Evolutionary conservation across 2,888 invertebrate species (phyloP).

Genomic region (Catocala nupta): DNA sequence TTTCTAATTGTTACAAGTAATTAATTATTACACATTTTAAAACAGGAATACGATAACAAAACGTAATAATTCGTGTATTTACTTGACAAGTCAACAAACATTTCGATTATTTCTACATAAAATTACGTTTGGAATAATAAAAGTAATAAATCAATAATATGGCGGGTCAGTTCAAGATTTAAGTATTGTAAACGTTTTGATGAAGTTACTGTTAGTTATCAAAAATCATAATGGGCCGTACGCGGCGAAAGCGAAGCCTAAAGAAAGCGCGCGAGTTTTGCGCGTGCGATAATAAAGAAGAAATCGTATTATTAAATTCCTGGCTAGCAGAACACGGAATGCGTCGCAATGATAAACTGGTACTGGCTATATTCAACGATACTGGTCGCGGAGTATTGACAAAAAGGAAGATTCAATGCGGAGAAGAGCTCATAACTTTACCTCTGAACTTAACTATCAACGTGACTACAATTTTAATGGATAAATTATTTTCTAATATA

Average conservation of each 20-base stretch:
- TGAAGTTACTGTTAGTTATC: conserved; percentile 6
- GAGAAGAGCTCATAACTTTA: conserved; percentile 88
- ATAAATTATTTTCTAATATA: conserved; percentile 83
- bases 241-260: conserved; percentile 75
- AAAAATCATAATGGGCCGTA: conserved; percentile 81
- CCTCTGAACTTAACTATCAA: conserved; percentile 88
- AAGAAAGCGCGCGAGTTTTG: conserved; percentile 67
- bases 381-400: conserved; percentile 93
- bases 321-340: conserved; percentile 87
- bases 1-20: too few species aligned
- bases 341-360: conserved; percentile 85
- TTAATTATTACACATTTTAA: too few species aligned
- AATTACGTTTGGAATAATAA: background rate
- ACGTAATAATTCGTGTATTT: background rate
- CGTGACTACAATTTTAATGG: conserved; percentile 85
- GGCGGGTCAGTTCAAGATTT: background rate
- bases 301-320: conserved; percentile 81
- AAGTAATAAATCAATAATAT: too few species aligned
- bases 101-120: too few species aligned
- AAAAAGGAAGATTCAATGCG: conserved; percentile 82
- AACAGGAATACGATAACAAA: background rate
- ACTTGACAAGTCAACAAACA: conserved; percentile 7
- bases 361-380: conserved; percentile 86
- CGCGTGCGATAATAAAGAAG: conserved; percentile 68
- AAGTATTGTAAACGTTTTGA: background rate